A percentile compares a stretch with the other conserved stretches of the same genome.
Evolutionary conservation across 53 echinoderm and acorn worm species (phyloP).

Genomic region (Astropecten irregularis): DNA sequence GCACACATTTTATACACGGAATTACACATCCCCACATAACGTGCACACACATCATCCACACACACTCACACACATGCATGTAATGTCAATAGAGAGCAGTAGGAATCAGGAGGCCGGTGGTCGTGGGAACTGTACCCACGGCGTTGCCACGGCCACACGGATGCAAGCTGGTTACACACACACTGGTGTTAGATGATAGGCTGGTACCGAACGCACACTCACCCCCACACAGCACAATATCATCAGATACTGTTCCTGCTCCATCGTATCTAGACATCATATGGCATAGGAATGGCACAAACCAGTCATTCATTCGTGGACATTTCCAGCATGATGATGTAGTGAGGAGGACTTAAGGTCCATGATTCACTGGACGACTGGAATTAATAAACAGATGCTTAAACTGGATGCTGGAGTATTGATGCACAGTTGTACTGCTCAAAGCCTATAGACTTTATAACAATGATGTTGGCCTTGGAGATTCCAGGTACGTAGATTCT

Average conservation of each 20-base stretch:
- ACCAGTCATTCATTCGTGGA: no score
- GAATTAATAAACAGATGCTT: no score
- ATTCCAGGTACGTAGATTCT: constrained; percentile 17
- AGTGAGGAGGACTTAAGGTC: no score
- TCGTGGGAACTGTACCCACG: not conserved
- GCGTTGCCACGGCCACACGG: not conserved
- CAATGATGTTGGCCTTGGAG: constrained; percentile 30
- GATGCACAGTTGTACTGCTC: no score
- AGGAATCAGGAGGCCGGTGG: not conserved
- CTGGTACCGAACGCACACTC: not conserved
- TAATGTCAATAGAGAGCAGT: constrained; percentile 20
- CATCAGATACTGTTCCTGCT: no score
- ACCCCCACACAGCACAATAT: not conserved
- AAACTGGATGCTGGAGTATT: no score
- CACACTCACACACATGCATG: not conserved
- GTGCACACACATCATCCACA: not conserved
- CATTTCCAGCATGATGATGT: no score
- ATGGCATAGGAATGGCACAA: no score
- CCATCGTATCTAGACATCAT: no score
- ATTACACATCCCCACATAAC: no score
- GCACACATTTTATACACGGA: not conserved
- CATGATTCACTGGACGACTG: no score
- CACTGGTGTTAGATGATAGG: not conserved
- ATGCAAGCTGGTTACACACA: constrained; percentile 22
- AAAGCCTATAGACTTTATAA: no score